These are phyloP conservation scores for Xylophagus ater DNA, from an alignment of 2,888 invertebrate genomes.

Conservation along the genomic window DNA sequence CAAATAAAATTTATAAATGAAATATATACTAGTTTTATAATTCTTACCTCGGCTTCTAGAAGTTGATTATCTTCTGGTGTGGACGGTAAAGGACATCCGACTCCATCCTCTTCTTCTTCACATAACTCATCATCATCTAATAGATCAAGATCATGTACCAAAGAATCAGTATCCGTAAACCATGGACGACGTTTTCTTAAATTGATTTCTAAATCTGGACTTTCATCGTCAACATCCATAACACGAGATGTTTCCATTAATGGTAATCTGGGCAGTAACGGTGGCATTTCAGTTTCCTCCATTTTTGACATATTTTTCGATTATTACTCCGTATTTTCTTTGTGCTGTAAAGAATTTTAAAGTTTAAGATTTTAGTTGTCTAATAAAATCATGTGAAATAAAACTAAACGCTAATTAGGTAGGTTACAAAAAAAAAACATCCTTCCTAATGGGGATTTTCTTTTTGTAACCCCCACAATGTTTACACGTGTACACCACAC, in stretches of 20 bases:
- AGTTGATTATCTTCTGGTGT: constrained; percentile 78
- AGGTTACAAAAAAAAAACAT: too few relatives aligned
- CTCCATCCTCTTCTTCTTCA: constrained; percentile 54
- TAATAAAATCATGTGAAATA: too few relatives aligned
- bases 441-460: too few relatives aligned
- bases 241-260: not conserved
- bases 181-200: constrained; percentile 35
- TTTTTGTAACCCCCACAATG: too few relatives aligned
- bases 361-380: too few relatives aligned
- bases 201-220: constrained; percentile 29
- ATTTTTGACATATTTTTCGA: constrained; percentile 4
- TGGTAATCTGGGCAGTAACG: constrained; percentile 1
- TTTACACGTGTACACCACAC: too few relatives aligned
- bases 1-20: too few relatives aligned
- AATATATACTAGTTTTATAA: too few relatives aligned
- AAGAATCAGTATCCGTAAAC: constrained; percentile 30
- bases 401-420: too few relatives aligned
- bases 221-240: constrained; percentile 28
- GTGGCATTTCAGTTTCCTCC: constrained; percentile 1
- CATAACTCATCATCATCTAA: constrained; percentile 32
- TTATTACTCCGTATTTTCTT: not conserved
- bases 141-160: constrained; percentile 33
- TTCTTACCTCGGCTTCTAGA: constrained; percentile 63
- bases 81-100: constrained; percentile 74
- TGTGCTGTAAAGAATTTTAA: too few relatives aligned